Evolutionary conservation across 1,140 invertebrate species (phyloP), one percentile per base, ranked within the genome.

Genomic region (Globodera ellingtonae): DNA sequence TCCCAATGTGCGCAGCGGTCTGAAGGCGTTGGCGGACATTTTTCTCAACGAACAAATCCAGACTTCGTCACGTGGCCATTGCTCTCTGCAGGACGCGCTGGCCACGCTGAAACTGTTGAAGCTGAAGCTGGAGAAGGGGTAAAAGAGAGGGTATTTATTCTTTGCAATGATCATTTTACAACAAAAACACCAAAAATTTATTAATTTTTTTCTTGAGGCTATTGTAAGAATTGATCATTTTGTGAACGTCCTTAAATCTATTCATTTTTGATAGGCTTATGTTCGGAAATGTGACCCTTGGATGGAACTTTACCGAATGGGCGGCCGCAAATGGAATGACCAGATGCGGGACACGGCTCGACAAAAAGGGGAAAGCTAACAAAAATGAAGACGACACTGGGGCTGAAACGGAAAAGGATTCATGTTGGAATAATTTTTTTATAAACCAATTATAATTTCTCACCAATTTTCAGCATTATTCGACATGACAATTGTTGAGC

Each of bases 101-200:
- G 81, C 81, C 6, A 82, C 81, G 5, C 71, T 84, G 44, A 82
- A 83, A 48, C 44, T 82, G 44, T 46, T 82, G 18, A 65, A 74
- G 46, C 48, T 82, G n/a, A 82, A 82, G 67, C 67, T 82, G 47
- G 73, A 82, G 18, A 82, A 83, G 48, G 81, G 81, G 81, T 82
- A 47, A n/a, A n/a, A 6, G n/a, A 59, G 35, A 1, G 24, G 24
- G 24, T 24, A 24, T 24, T 65, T 24, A 24, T 24, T 65, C 35
- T 44, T 46, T 9, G 46, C 21, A n/a, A n/a, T 9, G 3, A 75
- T 8, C n/a, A 62, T 18, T 7, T 18, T 44, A 47, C 35, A 35
- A 35, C 1, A 3, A 52, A 52, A 10, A 3, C 52, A 15, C 50
- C 10, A 13, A 71, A 48, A 74, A 74, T 71, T 71, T 75, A 15